Conservation (phyloP, 2,888 invertebrate species). For the Athripsodes cinereus region DNA sequence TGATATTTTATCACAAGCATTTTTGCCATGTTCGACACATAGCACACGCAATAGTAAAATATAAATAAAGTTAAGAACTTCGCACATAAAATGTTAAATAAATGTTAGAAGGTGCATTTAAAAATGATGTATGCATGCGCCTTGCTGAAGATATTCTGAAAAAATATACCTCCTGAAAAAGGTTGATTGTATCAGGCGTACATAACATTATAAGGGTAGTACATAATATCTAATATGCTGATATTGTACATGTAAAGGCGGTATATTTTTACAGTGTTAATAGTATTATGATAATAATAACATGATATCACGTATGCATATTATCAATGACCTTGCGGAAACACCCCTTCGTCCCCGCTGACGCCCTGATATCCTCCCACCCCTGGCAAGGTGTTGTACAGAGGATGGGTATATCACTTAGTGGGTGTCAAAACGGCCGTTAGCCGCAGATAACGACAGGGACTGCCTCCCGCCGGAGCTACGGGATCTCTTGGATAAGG, state of each 20-base stretch:
- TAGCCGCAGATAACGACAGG: conserved; percentile 24
- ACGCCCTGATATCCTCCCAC: neutral
- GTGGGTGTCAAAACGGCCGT: conserved; percentile 27
- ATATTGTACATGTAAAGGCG: too few species aligned
- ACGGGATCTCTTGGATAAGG: conserved; percentile 3
- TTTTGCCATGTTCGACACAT: too few species aligned
- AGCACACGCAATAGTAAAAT: too few species aligned
- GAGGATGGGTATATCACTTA: conserved; percentile 23
- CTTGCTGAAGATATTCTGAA: too few species aligned
- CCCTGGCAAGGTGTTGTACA: conserved; percentile 2
- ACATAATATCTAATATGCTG: too few species aligned
- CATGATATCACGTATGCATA: neutral
- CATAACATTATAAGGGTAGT: neutral
- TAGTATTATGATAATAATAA: neutral
- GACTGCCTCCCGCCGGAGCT: neutral
- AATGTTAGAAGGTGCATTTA: too few species aligned
- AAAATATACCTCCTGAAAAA: too few species aligned
- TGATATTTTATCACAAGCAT: too few species aligned
- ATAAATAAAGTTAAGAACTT: too few species aligned
- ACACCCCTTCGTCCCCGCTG: neutral
- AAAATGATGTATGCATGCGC: too few species aligned
- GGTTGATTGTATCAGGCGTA: neutral
- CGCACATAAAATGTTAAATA: too few species aligned
- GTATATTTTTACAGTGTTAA: too few species aligned
- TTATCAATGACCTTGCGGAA: conserved; percentile 12